Conservation (phyloP, 2,797 vertebrate genomes). For the Odontamblyopus rebecca region DNA sequence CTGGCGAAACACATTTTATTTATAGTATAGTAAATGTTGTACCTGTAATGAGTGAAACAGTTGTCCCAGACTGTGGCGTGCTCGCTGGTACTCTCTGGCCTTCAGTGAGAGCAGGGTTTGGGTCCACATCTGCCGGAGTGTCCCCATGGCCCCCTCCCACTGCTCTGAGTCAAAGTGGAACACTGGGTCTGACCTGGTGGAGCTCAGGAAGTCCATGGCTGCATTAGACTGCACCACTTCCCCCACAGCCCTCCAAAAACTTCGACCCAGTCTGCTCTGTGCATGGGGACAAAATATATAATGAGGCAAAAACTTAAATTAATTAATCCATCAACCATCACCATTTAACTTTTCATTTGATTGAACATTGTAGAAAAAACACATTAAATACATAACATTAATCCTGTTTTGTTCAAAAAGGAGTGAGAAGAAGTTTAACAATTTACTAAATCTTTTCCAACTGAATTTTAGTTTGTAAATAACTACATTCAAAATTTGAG, state of each 20-base stretch:
- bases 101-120: slow-evolving; percentile 70
- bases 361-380: too few relatives aligned
- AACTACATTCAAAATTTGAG: too few relatives aligned
- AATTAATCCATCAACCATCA: too few relatives aligned
- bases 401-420: too few relatives aligned
- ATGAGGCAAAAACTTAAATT: background rate
- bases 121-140: slow-evolving; percentile 71
- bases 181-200: slow-evolving; percentile 78
- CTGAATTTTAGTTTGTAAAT: too few relatives aligned
- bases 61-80: slow-evolving; percentile 78
- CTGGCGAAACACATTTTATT: background rate
- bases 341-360: too few relatives aligned
- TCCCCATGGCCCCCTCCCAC: slow-evolving; percentile 62
- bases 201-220: slow-evolving; percentile 82
- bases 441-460: too few relatives aligned
- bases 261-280: slow-evolving; percentile 68
- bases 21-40: background rate
- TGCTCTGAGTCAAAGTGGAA: slow-evolving; percentile 87
- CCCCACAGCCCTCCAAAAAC: slow-evolving; percentile 80
- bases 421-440: too few relatives aligned
- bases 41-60: slow-evolving; percentile 87
- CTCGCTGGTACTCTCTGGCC: slow-evolving; percentile 77
- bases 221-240: slow-evolving; percentile 84
- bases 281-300: background rate
- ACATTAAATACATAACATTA: too few relatives aligned